Evolutionary conservation across 2,888 invertebrate genomes (phyloP).

Genomic region (Galerucella nymphaeae): DNA sequence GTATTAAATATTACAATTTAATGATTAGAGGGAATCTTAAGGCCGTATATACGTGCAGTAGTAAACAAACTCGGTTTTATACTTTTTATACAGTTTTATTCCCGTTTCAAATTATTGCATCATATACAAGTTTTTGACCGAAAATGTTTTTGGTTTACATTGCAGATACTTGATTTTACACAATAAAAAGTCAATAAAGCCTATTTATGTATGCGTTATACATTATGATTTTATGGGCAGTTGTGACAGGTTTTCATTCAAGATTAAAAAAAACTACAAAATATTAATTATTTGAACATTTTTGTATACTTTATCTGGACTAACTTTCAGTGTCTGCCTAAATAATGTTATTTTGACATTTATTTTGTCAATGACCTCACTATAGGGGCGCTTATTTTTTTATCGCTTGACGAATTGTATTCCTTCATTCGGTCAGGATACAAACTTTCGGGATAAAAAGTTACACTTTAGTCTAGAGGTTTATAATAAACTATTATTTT

Average conservation of each 20-base stretch:
- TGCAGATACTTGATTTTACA: too few species aligned
- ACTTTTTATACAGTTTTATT: constrained; percentile 11
- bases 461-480: constrained; percentile 8
- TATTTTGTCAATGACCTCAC: too few species aligned
- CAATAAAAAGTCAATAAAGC: too few species aligned
- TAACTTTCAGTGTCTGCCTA: too few species aligned
- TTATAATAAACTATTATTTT: too few species aligned
- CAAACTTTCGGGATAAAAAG: constrained; percentile 14
- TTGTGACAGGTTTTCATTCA: constrained; percentile 15
- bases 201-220: constrained; percentile 15
- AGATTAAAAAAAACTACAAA: too few species aligned
- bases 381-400: too few species aligned
- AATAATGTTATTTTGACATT: too few species aligned
- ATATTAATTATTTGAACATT: too few species aligned
- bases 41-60: constrained; percentile 14
- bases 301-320: too few species aligned
- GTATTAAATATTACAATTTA: constrained; percentile 7
- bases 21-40: constrained; percentile 15
- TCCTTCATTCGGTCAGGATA: constrained; percentile 15
- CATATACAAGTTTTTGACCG: constrained; percentile 11
- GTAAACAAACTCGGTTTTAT: constrained; percentile 15
- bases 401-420: constrained; percentile 13
- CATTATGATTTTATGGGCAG: constrained; percentile 15
- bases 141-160: constrained; percentile 15
- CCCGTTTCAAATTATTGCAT: constrained; percentile 14